Base-by-base conservation (phyloP, 2,888 invertebrate species). In the Polydrusus tereticollis region DNA sequence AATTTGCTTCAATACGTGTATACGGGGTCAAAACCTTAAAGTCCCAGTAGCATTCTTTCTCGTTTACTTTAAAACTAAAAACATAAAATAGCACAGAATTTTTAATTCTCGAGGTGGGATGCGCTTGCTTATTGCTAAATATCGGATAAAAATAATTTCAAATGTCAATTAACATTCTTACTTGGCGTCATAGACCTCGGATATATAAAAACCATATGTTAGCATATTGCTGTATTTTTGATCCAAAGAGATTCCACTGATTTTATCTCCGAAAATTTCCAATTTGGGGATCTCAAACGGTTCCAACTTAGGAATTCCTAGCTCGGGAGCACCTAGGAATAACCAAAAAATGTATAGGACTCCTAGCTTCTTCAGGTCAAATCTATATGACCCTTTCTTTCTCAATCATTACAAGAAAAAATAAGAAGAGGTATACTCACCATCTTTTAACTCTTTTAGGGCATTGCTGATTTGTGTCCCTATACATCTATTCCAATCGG, bases 1-100 rank as follows among this genome's bases (percentile, higher is more conserved):
- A 93, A 79, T 92, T 90, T 0, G 90, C 92, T 3, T 90, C 84
- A 79, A 93, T 89, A 81, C 89, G 88, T 81, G 92, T 86, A 78
- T 87, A 86, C 0, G 89, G 88, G 16, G 88, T 88, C n/a, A 84
- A 77, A 0, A 87, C 84, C 52, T 88, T 87, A 0, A 88, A 87
- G 0, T 84, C 81, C 10, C 89, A 81, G 0, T 86, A 82, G 75
- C 86, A 86, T 47, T 87, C 86, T 20, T 87, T 86, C 60, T 89
- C 83, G 73, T 90, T 88, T 1, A 89, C 86, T 57, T 90, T 90
- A 1, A 88, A 86, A 58, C 90, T 90, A 66, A 29, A 77, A 73
- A 12, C 12, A 36, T 36, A n/a, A n/a, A n/a, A n/a, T n/a, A n/a
- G n/a, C n/a, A n/a, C n/a, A n/a, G n/a, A n/a, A n/a, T n/a, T n/a